Conservation (phyloP, 2,113 vertebrate species). For the Amia ocellicauda region DNA sequence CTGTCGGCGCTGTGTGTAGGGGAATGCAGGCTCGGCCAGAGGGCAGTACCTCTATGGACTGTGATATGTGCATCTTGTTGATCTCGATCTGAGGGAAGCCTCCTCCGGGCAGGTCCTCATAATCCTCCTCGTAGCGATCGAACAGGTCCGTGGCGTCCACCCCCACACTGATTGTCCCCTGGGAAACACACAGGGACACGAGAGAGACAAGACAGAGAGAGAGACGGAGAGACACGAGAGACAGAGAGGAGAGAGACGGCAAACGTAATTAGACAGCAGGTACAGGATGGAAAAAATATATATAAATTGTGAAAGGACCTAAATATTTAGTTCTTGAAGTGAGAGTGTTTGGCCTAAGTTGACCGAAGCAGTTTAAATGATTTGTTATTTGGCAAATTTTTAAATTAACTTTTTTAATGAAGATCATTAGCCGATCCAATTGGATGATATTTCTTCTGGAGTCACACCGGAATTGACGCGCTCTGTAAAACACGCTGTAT, state of each 20-base stretch:
- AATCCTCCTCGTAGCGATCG: conserved; percentile 92
- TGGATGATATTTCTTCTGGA: no score
- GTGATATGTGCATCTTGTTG: conserved; percentile 98
- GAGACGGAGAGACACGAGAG: neutral
- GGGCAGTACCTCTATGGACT: conserved; percentile 89
- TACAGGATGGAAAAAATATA: neutral
- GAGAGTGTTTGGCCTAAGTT: no score
- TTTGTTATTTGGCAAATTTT: no score
- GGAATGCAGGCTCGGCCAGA: no score
- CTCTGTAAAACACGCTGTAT: no score
- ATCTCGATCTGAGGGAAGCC: conserved; percentile 90
- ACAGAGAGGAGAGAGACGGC: neutral
- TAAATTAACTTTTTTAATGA: no score
- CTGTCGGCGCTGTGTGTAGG: neutral
- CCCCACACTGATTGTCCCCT: conserved; percentile 95
- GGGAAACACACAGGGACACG: conserved; percentile 17
- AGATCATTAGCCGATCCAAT: no score
- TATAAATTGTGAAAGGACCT: no score
- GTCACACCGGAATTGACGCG: no score
- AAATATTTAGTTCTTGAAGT: no score
- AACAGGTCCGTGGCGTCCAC: conserved; percentile 97
- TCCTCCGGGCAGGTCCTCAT: conserved; percentile 76
- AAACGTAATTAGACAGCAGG: neutral
- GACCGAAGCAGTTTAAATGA: no score
- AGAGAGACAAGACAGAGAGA: neutral